These are phyloP conservation scores for Nyctibius bracteatus DNA, from an alignment of 2,113 vertebrate species.

Conservation along the genomic window DNA sequence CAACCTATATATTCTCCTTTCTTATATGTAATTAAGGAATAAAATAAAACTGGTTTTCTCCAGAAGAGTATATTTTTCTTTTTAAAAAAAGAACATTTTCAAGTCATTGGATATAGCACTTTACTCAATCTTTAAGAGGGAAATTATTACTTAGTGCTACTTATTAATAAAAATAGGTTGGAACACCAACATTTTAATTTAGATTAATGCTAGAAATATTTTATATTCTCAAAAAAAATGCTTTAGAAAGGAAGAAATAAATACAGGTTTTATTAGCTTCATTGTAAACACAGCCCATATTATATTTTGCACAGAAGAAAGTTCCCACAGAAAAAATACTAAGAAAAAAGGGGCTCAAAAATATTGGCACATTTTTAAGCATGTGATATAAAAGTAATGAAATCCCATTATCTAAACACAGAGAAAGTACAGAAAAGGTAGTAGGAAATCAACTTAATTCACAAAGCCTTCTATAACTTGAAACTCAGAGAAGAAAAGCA, in stretches of 20 bases:
- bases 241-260: neutral
- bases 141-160: neutral
- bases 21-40: neutral
- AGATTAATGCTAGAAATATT: neutral
- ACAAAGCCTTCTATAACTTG: neutral
- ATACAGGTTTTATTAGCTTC: neutral
- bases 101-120: neutral
- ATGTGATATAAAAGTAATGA: neutral
- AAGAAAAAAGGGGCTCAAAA: neutral
- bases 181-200: neutral
- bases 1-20: neutral
- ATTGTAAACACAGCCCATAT: neutral
- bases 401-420: neutral
- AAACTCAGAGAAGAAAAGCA: neutral
- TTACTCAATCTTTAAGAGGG: neutral
- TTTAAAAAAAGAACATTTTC: neutral
- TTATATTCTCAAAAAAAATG: neutral
- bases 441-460: neutral
- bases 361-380: neutral
- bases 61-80: neutral
- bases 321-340: neutral
- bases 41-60: neutral
- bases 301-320: neutral
- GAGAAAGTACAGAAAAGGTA: neutral
- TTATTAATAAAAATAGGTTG: neutral